phyloP scores from a whole-genome alignment of 2,888 invertebrate species.

The Bruchidius siliquastri region DNA sequence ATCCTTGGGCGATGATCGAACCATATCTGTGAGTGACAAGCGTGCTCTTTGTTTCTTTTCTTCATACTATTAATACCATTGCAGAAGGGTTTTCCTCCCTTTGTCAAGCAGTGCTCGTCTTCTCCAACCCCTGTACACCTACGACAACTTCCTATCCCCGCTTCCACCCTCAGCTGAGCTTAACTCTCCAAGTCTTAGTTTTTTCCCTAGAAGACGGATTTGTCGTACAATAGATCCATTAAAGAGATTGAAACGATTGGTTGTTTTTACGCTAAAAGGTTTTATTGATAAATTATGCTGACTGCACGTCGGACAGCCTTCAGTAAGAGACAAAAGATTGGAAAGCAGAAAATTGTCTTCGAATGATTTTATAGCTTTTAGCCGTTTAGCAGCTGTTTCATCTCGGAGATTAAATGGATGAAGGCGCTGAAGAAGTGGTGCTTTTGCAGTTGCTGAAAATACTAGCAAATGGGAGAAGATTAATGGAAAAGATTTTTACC shows the following conservation, averaged over 20 bases:
- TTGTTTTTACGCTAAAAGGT: slow-evolving; percentile 22
- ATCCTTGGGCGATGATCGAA: too few relatives aligned
- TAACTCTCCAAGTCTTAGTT: background rate
- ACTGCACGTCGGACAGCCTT: background rate
- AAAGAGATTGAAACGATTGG: slow-evolving; percentile 20
- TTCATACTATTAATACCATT: background rate
- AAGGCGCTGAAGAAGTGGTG: background rate
- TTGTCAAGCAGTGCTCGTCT: background rate
- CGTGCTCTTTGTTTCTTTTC: background rate
- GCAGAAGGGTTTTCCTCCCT: background rate
- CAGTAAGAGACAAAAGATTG: background rate
- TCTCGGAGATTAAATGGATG: background rate
- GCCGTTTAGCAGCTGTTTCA: background rate
- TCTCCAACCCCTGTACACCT: background rate
- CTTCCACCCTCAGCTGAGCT: background rate
- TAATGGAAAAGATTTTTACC: background rate
- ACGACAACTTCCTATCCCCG: background rate
- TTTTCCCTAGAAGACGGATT: slow-evolving; percentile 1
- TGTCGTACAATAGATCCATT: slow-evolving; percentile 21
- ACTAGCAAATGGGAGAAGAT: background rate
- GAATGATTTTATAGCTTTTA: background rate
- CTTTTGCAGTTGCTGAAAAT: background rate
- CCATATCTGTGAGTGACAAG: background rate
- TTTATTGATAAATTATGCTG: slow-evolving; percentile 18
- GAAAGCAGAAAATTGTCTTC: background rate